Evolutionary conservation across 1,140 invertebrate species (phyloP).

Genomic region (Mactra quadrangularis): DNA sequence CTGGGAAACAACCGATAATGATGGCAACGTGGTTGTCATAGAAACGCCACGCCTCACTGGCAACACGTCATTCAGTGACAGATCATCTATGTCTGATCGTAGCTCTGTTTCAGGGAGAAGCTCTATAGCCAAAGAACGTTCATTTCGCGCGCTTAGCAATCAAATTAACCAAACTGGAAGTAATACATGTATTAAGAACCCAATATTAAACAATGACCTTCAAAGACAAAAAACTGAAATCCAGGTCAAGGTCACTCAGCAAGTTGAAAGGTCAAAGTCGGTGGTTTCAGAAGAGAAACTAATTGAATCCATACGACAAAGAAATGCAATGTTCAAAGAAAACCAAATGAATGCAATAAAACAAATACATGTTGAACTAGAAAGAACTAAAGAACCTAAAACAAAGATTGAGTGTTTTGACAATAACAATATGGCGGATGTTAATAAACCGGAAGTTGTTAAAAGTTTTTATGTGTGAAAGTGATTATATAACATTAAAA

Average conservation of each 20-base stretch:
- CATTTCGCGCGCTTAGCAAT: not conserved
- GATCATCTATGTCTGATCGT: conserved; percentile 42
- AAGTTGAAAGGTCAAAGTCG: conserved; percentile 19
- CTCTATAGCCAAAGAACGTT: conserved; percentile 6
- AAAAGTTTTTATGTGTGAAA: conserved; percentile 36
- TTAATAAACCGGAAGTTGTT: not conserved
- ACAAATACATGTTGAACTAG: conserved; percentile 21
- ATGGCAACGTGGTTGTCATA: conserved; percentile 76
- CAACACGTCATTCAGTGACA: conserved; percentile 53
- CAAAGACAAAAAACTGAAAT: not conserved
- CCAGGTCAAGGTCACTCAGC: not conserved
- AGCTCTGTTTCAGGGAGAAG: conserved; percentile 40
- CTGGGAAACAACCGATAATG: conserved; percentile 80
- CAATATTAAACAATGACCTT: no score
- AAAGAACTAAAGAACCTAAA: not conserved
- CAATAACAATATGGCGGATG: conserved; percentile 27
- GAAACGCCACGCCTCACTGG: conserved; percentile 56
- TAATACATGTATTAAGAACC: no score
- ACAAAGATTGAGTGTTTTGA: not conserved
- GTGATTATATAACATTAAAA: no score
- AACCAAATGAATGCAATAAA: conserved; percentile 24
- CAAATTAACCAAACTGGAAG: not conserved
- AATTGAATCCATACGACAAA: conserved; percentile 18
- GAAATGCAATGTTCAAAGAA: conserved; percentile 11
- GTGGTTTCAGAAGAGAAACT: conserved; percentile 8